Evolutionary conservation across 2,797 vertebrate genomes (phyloP).

Genomic region (Botia kubotai): DNA sequence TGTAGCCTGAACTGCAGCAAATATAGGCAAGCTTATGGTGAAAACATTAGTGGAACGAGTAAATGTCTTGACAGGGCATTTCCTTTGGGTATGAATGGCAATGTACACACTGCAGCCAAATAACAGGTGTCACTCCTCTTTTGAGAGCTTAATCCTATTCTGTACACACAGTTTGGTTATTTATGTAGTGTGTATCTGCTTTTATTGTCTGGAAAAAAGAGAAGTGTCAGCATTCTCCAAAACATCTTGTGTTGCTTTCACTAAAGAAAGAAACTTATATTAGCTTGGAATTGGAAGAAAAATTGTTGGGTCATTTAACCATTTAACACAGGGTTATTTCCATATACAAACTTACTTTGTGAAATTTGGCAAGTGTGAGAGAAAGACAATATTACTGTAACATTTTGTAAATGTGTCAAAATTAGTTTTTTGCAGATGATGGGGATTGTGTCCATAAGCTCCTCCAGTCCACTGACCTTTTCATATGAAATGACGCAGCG

Average conservation of each 20-base stretch:
- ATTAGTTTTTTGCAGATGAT: constrained; percentile 68
- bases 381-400: constrained; percentile 7
- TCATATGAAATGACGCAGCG: constrained; percentile 80
- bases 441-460: constrained; percentile 79
- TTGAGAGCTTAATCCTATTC: background rate
- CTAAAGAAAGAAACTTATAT: too few relatives aligned
- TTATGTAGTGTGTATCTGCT: background rate
- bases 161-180: background rate
- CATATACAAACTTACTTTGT: too few relatives aligned
- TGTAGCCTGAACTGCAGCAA: constrained; percentile 32
- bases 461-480: constrained; percentile 72
- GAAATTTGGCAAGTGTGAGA: background rate
- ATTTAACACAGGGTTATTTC: too few relatives aligned
- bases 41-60: constrained; percentile 28
- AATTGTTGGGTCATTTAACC: too few relatives aligned
- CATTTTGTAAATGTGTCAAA: constrained; percentile 26
- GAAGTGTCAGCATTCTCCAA: too few relatives aligned
- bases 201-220: too few relatives aligned
- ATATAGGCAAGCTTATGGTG: constrained; percentile 46
- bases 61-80: constrained; percentile 27
- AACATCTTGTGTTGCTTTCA: too few relatives aligned
- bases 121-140: background rate
- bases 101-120: constrained; percentile 1
- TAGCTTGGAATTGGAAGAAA: too few relatives aligned
- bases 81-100: constrained; percentile 4